A percentile compares a stretch with the other conserved stretches of the same genome.
Conservation (phyloP, 2,797 vertebrate species). For the Furcifer pardalis region DNA sequence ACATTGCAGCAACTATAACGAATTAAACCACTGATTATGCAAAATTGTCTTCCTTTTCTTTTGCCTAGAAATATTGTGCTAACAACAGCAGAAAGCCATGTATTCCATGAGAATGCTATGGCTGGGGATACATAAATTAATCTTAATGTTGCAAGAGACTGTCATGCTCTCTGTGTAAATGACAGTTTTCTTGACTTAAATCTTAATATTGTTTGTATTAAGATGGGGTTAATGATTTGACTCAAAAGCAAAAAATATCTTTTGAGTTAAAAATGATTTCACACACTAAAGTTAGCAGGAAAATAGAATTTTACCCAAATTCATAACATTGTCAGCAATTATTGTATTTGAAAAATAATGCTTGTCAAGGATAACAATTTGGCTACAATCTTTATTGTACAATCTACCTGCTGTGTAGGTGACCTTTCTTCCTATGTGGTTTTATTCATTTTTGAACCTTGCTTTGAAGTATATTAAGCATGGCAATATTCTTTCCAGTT, state of each 20-base stretch:
- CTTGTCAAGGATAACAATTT: slow-evolving; percentile 12
- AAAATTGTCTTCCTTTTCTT: slow-evolving; percentile 32
- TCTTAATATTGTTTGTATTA: slow-evolving; percentile 63
- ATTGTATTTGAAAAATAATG: slow-evolving; percentile 15
- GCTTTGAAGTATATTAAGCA: not conserved
- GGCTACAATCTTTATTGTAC: not conserved
- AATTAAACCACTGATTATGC: slow-evolving; percentile 9
- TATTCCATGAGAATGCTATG: slow-evolving; percentile 7
- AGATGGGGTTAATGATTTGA: slow-evolving; percentile 63
- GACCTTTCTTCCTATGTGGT: not conserved
- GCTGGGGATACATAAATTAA: slow-evolving; percentile 37
- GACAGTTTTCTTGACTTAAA: slow-evolving; percentile 56
- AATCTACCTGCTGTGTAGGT: not conserved
- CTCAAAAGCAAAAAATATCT: slow-evolving; percentile 65
- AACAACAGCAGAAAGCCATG: slow-evolving; percentile 12
- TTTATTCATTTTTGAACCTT: not conserved
- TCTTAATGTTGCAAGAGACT: slow-evolving; percentile 46
- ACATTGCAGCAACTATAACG: not conserved
- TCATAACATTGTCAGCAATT: slow-evolving; percentile 23
- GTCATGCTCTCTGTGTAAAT: slow-evolving; percentile 59
- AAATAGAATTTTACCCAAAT: slow-evolving; percentile 64
- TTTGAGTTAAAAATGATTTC: slow-evolving; percentile 64
- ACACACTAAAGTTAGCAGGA: slow-evolving; percentile 66
- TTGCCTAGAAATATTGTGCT: slow-evolving; percentile 9
- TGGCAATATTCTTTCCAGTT: not conserved